These are phyloP conservation scores for Xestia xanthographa DNA, from an alignment of 2,888 invertebrate genomes.

Conservation along the genomic window DNA sequence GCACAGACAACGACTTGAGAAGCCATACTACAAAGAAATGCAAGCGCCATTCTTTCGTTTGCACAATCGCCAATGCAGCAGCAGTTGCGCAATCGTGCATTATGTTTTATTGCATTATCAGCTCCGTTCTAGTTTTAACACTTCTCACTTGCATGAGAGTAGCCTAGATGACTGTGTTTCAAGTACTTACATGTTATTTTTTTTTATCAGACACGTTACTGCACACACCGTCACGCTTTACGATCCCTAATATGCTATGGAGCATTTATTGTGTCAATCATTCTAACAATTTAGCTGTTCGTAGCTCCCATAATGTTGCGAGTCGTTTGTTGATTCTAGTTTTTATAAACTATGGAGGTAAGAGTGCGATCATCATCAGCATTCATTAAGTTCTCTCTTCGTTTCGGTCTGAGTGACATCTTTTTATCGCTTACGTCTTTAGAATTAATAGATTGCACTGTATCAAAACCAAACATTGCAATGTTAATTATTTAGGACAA, in stretches of 20 bases:
- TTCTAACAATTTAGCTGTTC: constrained; percentile 25
- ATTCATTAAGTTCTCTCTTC: not conserved
- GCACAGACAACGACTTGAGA: constrained; percentile 28
- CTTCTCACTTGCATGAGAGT: constrained; percentile 28
- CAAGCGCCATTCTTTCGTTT: constrained; percentile 43
- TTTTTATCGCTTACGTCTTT: not conserved
- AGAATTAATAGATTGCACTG: not conserved
- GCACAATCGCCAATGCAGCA: constrained; percentile 57
- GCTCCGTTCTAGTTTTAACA: constrained; percentile 52
- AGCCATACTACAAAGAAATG: constrained; percentile 37
- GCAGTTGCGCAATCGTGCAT: constrained; percentile 49
- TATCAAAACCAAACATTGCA: not conserved
- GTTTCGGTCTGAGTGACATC: not conserved
- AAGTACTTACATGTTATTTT: constrained; percentile 1
- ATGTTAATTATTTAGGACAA: not conserved
- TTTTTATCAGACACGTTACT: not conserved
- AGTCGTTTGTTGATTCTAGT: not conserved
- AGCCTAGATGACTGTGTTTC: constrained; percentile 37
- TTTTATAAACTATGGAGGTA: not conserved
- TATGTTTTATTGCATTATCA: constrained; percentile 66
- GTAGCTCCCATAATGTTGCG: constrained; percentile 17
- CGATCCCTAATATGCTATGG: constrained; percentile 27
- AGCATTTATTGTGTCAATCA: constrained; percentile 51
- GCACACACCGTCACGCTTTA: constrained; percentile 23
- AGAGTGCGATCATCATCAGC: not conserved